Conservation (phyloP, 2,797 vertebrate species). For the Phrynocephalus forsythii region DNA sequence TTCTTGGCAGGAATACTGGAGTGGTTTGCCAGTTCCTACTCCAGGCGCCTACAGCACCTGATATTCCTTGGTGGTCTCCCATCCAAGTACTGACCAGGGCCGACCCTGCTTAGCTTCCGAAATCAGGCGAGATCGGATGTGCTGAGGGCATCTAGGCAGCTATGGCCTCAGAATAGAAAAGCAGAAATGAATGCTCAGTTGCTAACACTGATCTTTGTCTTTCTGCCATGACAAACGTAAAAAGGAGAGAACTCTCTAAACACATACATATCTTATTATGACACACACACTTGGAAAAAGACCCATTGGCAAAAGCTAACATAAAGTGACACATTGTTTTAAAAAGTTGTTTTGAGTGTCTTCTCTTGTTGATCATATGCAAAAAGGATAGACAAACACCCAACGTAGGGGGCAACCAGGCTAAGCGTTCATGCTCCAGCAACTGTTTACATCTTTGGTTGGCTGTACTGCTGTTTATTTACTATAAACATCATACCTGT, state of each 20-base stretch:
- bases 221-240: constrained; percentile 56
- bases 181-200: constrained; percentile 56
- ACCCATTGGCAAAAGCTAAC: constrained; percentile 69
- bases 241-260: constrained; percentile 64
- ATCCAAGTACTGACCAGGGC: too few relatives aligned
- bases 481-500: constrained; percentile 71
- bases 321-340: constrained; percentile 69
- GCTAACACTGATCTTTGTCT: constrained; percentile 41
- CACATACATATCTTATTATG: constrained; percentile 63
- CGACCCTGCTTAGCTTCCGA: too few relatives aligned
- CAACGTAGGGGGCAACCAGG: constrained; percentile 62
- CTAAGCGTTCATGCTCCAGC: constrained; percentile 61
- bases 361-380: constrained; percentile 67
- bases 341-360: constrained; percentile 71
- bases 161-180: constrained; percentile 42
- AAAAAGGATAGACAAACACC: constrained; percentile 72
- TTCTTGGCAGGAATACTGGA: too few relatives aligned
- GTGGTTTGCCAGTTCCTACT: too few relatives aligned
- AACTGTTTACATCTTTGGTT: constrained; percentile 69
- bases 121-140: too few relatives aligned
- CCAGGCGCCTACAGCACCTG: too few relatives aligned
- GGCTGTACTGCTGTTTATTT: constrained; percentile 72
- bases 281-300: constrained; percentile 67
- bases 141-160: too few relatives aligned
- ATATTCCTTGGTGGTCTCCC: too few relatives aligned